Conservation (phyloP, 2,888 invertebrate species). For the Idaea dimidiata region DNA sequence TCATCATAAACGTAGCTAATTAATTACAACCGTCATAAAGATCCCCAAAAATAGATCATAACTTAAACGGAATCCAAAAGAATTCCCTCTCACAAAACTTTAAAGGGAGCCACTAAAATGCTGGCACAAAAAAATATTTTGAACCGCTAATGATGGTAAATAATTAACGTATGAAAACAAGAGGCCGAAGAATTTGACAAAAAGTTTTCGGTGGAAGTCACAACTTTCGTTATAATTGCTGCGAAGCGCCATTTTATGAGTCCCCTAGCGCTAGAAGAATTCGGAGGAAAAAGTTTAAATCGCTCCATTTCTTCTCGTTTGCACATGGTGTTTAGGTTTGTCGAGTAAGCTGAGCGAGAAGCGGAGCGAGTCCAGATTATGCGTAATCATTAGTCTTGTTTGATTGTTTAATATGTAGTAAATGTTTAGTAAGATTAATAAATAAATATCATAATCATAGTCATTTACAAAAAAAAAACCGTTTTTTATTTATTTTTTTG, state of each 20-base stretch:
- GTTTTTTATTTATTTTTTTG: too few species aligned
- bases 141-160: slow-evolving; percentile 23
- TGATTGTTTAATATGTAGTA: too few species aligned
- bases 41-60: neutral
- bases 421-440: too few species aligned
- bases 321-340: slow-evolving; percentile 9
- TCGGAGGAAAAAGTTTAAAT: slow-evolving; percentile 29
- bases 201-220: slow-evolving; percentile 34
- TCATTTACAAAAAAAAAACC: too few species aligned
- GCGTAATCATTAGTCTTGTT: too few species aligned
- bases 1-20: neutral
- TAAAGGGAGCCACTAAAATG: neutral
- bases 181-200: slow-evolving; percentile 22
- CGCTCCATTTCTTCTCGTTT: slow-evolving; percentile 23
- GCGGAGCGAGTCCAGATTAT: neutral
- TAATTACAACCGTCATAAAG: neutral
- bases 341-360: slow-evolving; percentile 19
- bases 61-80: neutral
- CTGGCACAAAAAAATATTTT: slow-evolving; percentile 17
- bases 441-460: too few species aligned
- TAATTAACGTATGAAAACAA: slow-evolving; percentile 27
- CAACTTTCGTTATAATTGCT: slow-evolving; percentile 36
- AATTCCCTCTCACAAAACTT: neutral
- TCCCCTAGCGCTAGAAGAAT: slow-evolving; percentile 30
- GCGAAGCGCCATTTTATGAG: slow-evolving; percentile 33